Evolutionary conservation across 2,888 invertebrate species (phyloP), one percentile per base, ranked within the genome.

Genomic region (Ctenicera cuprea): DNA sequence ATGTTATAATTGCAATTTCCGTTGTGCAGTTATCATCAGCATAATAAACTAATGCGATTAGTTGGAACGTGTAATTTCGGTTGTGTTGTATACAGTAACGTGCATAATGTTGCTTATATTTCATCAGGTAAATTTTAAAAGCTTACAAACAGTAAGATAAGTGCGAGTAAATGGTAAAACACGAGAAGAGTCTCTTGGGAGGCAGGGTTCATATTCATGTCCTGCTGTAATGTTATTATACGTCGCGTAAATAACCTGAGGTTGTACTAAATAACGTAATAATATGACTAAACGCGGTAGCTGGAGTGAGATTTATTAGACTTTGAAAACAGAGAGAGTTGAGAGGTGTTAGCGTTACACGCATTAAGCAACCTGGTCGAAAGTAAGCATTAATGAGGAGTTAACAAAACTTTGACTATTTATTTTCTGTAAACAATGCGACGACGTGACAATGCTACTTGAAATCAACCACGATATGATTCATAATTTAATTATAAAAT

Each of bases 241-340:
- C 79, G 80, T 80, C 80, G 80, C 82, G 82, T 82, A 83, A 83
- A 83, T 85, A 85, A 83, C 84, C 81, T 80, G 82, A 82, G 83
- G 82, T 83, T 83, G 81, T 82, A 82, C 82, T 83, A 84, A 84
- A 84, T 84, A 84, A 84, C 83, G 81, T 83, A 83, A 84, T 84
- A 85, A 85, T 85, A 83, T 83, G 84, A 85, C 81, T 83, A 83
- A 73, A 84, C 82, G 82, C 79, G 78, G 81, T 77, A 80, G 81
- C 79, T 78, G 78, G 79, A 80, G 80, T 80, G 82, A 83, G 84
- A 85, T 85, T 85, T 84, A 84, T 83, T 82, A 81, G 80, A 82
- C 81, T 84, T 84, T 82, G 81, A 80, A 82, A 83, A 83, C 80
- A 80, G 77, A 78, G 79, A 78, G 80, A 74, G 74, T 80, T 76